These are phyloP conservation scores for Belonocnema kinseyi DNA, from an alignment of 1,140 invertebrate genomes.

Conservation along the genomic window DNA sequence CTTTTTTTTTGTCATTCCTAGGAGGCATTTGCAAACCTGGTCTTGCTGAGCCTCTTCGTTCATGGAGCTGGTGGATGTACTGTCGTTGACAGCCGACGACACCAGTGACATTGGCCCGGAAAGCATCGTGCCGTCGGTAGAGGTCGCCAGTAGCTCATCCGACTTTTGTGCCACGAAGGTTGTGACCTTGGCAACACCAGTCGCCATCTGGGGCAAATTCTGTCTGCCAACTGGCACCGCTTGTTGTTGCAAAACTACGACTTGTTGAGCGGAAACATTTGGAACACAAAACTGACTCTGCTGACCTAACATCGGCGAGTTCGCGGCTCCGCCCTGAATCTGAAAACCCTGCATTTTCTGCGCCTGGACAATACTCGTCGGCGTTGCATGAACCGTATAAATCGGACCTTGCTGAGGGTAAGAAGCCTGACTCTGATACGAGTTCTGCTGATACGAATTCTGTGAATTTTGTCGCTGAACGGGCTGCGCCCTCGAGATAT, in stretches of 20 bases:
- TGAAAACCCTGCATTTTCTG: conserved; percentile 59
- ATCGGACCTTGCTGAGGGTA: conserved; percentile 54
- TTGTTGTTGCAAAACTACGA: background rate
- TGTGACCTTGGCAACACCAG: conserved; percentile 58
- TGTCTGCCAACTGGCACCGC: conserved; percentile 5
- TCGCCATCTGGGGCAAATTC: conserved; percentile 52
- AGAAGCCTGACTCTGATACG: conserved; percentile 40
- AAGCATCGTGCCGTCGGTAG: conserved; percentile 59
- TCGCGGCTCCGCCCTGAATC: background rate
- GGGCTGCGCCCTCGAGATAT: conserved; percentile 48
- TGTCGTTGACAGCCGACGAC: conserved; percentile 68
- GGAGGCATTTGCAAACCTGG: conserved; percentile 69
- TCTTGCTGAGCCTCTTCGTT: conserved; percentile 69
- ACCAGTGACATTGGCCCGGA: conserved; percentile 68
- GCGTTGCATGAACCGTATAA: conserved; percentile 64
- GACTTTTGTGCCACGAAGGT: conserved; percentile 54
- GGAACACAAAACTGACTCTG: conserved; percentile 4
- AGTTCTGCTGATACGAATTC: conserved; percentile 54
- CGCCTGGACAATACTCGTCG: conserved; percentile 61
- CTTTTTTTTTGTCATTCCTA: conserved; percentile 35
- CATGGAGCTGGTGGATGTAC: conserved; percentile 68
- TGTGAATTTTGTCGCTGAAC: conserved; percentile 40
- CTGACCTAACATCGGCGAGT: conserved; percentile 34
- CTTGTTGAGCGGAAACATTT: background rate
- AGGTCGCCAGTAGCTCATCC: conserved; percentile 63